Base-by-base conservation (phyloP, 35 echinoderm and acorn worm genomes). In the Eucidaris tribuloides region DNA sequence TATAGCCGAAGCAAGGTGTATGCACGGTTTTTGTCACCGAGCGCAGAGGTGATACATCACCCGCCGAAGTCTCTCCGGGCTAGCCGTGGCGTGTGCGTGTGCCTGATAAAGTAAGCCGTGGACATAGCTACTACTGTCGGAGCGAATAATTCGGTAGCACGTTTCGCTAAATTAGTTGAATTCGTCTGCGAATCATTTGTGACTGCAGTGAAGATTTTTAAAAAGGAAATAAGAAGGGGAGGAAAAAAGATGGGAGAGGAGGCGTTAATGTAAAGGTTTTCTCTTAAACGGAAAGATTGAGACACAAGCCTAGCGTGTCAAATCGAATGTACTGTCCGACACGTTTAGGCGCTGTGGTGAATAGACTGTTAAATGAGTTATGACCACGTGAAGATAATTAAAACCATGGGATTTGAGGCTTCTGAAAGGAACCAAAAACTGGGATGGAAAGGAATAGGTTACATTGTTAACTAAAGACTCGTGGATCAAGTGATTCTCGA, bases 131-230 rank as follows among this genome's bases (percentile, higher is more conserved):
- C 11, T 9, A 24, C 68, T 17, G 68, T 24, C 68, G 37, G 38
- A 35, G 68, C 68, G 35, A 42, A 74, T 74, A 74, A 74, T 74
- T 74, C 68, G 68, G 35, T 74, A 33, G 38, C 68, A 74, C 68
- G 68, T 74, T 74, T 74, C 68, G 68, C 68, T 40, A 74, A 74
- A 74, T 74, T 74, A 74, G 68, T 74, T 74, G 68, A 74, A 74
- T 74, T 74, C 68, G 68, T 74, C 44, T 23, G 68, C 37, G 68
- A 74, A 74, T 74, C 44, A 40, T 74, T 42, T 74, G 34, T 74
- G 68, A 74, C 68, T 74, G 68, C 35, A 74, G 68, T 74, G 68
- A 74, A 40, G 44, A 74, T 40, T 74, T 36, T 40, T 74, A 22
- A 22, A 74, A n/a, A n/a, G n/a, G n/a, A n/a, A n/a, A n/a, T n/a